Conservation (phyloP, 2,113 vertebrate species). For the Cinclus mexicanus region DNA sequence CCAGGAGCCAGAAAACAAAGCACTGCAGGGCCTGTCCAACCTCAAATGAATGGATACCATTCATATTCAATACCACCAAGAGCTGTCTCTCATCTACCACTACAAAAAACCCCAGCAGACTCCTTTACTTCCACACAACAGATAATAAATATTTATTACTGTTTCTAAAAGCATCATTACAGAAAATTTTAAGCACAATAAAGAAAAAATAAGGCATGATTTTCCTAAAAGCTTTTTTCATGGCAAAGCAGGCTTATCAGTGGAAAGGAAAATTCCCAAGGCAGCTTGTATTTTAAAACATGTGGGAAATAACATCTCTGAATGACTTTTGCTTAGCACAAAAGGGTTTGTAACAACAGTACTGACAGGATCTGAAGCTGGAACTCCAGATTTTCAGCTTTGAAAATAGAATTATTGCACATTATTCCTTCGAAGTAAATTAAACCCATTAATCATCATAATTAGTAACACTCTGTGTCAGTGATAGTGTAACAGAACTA, state of each 20-base stretch:
- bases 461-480: slow-evolving; percentile 59
- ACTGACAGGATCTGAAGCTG: slow-evolving; percentile 10
- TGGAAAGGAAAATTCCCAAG: neutral
- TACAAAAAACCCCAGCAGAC: neutral
- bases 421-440: slow-evolving; percentile 66
- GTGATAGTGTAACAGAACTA: slow-evolving; percentile 25
- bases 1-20: neutral
- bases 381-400: slow-evolving; percentile 34
- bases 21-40: neutral
- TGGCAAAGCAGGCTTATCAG: neutral
- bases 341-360: neutral
- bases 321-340: slow-evolving; percentile 5
- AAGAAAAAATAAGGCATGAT: neutral
- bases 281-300: neutral
- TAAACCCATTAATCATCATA: slow-evolving; percentile 72
- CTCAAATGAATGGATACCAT: neutral
- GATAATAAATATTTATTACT: neutral
- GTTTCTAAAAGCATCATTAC: slow-evolving; percentile 2
- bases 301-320: neutral
- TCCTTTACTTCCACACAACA: neutral
- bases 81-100: neutral
- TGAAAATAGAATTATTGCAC: slow-evolving; percentile 48
- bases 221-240: neutral
- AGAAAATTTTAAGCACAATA: neutral
- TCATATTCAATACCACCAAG: neutral